Percentiles rank a stretch among this genome's conserved stretches.
Evolutionary conservation across 2,888 invertebrate species (phyloP).

Genomic region (Pachliopta kotzebuea): DNA sequence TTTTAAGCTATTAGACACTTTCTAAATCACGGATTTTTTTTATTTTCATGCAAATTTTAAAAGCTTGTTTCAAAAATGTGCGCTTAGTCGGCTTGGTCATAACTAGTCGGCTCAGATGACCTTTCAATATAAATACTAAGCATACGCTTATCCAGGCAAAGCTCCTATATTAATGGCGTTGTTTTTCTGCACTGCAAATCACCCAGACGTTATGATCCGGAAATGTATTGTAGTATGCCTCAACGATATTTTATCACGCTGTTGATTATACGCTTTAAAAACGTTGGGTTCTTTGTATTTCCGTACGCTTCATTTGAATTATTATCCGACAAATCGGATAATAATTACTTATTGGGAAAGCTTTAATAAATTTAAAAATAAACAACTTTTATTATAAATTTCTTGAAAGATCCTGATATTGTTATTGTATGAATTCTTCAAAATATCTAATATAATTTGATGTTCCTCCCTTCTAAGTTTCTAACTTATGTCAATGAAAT

Average conservation of each 20-base stretch:
- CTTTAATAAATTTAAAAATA: not conserved
- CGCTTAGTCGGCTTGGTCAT: constrained; percentile 72
- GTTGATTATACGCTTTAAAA: constrained; percentile 12
- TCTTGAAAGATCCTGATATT: no score
- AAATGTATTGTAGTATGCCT: constrained; percentile 11
- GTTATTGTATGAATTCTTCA: no score
- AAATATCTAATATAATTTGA: no score
- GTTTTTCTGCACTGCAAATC: constrained; percentile 8
- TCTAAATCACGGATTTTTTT: constrained; percentile 19
- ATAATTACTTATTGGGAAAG: not conserved
- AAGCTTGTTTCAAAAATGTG: constrained; percentile 49
- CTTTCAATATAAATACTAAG: constrained; percentile 23
- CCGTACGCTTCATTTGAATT: not conserved
- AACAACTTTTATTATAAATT: not conserved
- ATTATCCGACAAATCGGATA: no score
- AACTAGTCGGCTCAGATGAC: constrained; percentile 51
- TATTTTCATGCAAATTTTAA: constrained; percentile 40
- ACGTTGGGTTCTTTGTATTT: not conserved
- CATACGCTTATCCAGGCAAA: constrained; percentile 7
- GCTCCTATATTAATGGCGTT: constrained; percentile 7
- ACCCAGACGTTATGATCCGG: constrained; percentile 5
- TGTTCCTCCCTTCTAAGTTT: no score
- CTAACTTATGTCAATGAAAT: no score
- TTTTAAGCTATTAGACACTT: not conserved
- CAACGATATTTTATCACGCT: constrained; percentile 10